Evolutionary conservation across 37 sponge, comb jelly and placozoan species (phyloP).

Genomic region (Dysidea cf. avara): DNA sequence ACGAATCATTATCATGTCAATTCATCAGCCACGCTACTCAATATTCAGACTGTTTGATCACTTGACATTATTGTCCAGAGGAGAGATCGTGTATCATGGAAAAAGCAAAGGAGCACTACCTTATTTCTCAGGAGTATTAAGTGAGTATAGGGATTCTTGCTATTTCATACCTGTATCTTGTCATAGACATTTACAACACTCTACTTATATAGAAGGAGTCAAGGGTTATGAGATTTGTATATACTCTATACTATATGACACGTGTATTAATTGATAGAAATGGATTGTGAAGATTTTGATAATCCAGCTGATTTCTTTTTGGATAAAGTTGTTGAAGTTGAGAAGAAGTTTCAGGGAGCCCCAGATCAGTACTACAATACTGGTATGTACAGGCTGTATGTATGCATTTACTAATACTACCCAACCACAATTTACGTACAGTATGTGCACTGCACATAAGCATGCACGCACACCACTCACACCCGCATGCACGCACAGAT

Average conservation of each 20-base stretch:
- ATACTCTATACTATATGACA: neutral
- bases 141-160: neutral
- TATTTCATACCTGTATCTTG: neutral
- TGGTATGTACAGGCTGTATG: no score
- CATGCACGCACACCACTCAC: no score
- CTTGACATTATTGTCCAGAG: conserved; percentile 49
- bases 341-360: no score
- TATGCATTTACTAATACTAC: no score
- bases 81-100: conserved; percentile 56
- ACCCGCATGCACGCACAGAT: no score
- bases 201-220: neutral
- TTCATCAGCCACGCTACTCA: no score
- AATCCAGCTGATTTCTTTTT: conserved; percentile 35
- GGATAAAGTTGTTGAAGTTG: neutral
- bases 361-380: no score
- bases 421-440: no score
- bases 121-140: conserved; percentile 22
- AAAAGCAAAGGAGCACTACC: conserved; percentile 20
- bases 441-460: no score
- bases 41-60: conserved; percentile 62
- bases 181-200: neutral
- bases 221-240: neutral
- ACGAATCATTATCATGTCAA: conserved; percentile 33
- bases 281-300: conserved; percentile 7
- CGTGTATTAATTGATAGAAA: conserved; percentile 8